Percentiles rank a stretch among this genome's conserved stretches.
Evolutionary conservation across 2,888 invertebrate species (phyloP).

Genomic region (Apotomis turbidana): DNA sequence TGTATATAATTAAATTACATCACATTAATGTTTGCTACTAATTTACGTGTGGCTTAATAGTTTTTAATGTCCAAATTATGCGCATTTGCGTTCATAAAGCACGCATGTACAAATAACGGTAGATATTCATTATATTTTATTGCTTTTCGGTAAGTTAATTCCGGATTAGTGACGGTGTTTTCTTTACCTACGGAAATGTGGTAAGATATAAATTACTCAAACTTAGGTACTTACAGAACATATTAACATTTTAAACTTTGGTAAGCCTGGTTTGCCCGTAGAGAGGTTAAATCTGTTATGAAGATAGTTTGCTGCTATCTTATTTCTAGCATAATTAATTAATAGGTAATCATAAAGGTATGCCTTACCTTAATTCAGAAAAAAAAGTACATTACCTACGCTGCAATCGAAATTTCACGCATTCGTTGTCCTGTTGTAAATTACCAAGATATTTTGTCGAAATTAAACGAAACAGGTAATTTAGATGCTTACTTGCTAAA

Average conservation of each 20-base stretch:
- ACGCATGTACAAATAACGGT: conserved; percentile 25
- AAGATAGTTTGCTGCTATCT: too few relatives aligned
- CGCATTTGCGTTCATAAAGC: conserved; percentile 17
- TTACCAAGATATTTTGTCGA: conserved; percentile 5
- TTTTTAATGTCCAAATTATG: conserved; percentile 11
- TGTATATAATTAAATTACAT: not conserved
- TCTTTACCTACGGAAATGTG: conserved; percentile 13
- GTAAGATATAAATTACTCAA: not conserved
- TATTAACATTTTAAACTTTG: too few relatives aligned
- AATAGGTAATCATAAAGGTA: too few relatives aligned
- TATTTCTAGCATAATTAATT: too few relatives aligned
- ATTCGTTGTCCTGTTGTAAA: conserved; percentile 1
- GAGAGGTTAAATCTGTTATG: too few relatives aligned
- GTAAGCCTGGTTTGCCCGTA: too few relatives aligned
- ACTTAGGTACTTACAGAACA: not conserved
- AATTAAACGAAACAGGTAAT: conserved; percentile 30
- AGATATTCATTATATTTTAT: conserved; percentile 19
- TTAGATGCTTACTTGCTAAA: conserved; percentile 6
- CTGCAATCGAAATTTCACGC: not conserved
- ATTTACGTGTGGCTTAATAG: not conserved
- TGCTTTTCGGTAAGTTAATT: conserved; percentile 17
- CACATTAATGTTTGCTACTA: not conserved
- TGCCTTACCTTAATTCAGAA: not conserved
- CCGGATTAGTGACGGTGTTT: conserved; percentile 5
- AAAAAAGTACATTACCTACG: not conserved